A percentile compares a stretch with the other conserved stretches of the same genome.
Conservation (phyloP, 2,797 vertebrate genomes). For the Chanos chanos region DNA sequence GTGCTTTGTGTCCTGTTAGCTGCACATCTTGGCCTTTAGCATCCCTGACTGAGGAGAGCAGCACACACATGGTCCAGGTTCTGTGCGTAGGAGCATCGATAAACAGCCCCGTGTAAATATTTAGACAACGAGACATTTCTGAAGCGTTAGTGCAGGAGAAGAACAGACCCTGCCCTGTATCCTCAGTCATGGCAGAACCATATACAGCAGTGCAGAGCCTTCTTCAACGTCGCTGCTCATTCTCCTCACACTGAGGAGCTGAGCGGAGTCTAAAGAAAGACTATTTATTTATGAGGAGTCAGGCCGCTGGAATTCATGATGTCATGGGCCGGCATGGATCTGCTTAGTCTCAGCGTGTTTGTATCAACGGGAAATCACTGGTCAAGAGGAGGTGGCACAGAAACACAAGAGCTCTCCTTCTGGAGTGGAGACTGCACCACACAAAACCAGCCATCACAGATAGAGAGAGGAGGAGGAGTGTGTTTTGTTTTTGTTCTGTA, state of each 20-base stretch:
- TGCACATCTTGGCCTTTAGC: too few species aligned
- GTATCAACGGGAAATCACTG: slow-evolving; percentile 5
- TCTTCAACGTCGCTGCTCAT: background rate
- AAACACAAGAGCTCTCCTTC: slow-evolving; percentile 6
- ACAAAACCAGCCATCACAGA: too few species aligned
- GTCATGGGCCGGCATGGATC: slow-evolving; percentile 38
- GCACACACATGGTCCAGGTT: slow-evolving; percentile 47
- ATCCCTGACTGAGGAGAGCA: background rate
- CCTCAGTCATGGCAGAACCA: slow-evolving; percentile 60
- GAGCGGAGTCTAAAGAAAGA: slow-evolving; percentile 11
- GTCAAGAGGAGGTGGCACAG: slow-evolving; percentile 19
- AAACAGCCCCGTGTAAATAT: slow-evolving; percentile 71
- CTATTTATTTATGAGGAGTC: slow-evolving; percentile 43
- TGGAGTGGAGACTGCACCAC: background rate
- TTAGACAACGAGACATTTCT: slow-evolving; percentile 66
- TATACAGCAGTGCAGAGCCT: slow-evolving; percentile 65
- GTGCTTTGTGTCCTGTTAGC: too few species aligned
- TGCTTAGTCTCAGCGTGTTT: slow-evolving; percentile 33
- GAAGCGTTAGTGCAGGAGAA: slow-evolving; percentile 56
- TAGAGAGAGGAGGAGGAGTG: too few species aligned
- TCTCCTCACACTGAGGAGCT: slow-evolving; percentile 10
- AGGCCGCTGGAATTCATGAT: slow-evolving; percentile 42
- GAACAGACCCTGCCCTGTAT: slow-evolving; percentile 36
- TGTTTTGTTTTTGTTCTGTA: too few species aligned
- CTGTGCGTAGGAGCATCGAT: slow-evolving; percentile 61